Evolutionary conservation across 92 coral and sea anemone genomes (phyloP).

Genomic region (Metridium senile): DNA sequence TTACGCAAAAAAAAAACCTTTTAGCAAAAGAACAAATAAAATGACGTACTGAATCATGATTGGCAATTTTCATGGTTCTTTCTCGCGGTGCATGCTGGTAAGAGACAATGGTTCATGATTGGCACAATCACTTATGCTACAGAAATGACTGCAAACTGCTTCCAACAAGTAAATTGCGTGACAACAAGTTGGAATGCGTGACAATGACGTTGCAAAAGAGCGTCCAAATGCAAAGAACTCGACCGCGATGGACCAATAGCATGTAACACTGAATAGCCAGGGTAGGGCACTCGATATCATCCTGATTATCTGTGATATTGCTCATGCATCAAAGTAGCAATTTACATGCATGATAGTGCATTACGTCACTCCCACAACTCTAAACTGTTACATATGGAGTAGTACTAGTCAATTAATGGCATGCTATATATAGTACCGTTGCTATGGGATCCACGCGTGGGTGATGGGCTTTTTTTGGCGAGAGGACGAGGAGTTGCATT

Average conservation of each 20-base stretch:
- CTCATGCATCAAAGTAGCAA: slow-evolving; percentile 2
- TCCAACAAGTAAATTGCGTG: background rate
- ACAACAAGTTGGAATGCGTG: background rate
- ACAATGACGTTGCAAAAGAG: background rate
- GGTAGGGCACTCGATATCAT: too few species aligned
- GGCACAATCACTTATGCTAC: background rate
- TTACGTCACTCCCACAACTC: slow-evolving; percentile 16
- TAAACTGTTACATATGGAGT: slow-evolving; percentile 6
- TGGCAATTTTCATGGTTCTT: too few species aligned
- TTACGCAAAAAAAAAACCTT: too few species aligned
- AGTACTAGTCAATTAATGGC: slow-evolving; percentile 13
- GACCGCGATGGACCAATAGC: background rate
- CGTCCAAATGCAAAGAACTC: background rate
- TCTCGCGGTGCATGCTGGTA: too few species aligned
- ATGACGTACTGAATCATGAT: too few species aligned
- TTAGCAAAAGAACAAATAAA: too few species aligned
- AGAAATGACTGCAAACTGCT: slow-evolving; percentile 1
- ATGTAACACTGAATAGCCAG: too few species aligned
- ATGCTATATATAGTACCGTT: slow-evolving; percentile 99
- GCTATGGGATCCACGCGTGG: slow-evolving; percentile 95
- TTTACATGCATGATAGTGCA: background rate
- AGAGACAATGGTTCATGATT: too few species aligned
- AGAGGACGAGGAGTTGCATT: slow-evolving; percentile 99
- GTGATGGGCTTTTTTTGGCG: slow-evolving; percentile 96
- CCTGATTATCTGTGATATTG: slow-evolving; percentile 12